Evolutionary conservation across 2,888 invertebrate genomes (phyloP).

Genomic region (Galeopsomyia nigrocyanea): DNA sequence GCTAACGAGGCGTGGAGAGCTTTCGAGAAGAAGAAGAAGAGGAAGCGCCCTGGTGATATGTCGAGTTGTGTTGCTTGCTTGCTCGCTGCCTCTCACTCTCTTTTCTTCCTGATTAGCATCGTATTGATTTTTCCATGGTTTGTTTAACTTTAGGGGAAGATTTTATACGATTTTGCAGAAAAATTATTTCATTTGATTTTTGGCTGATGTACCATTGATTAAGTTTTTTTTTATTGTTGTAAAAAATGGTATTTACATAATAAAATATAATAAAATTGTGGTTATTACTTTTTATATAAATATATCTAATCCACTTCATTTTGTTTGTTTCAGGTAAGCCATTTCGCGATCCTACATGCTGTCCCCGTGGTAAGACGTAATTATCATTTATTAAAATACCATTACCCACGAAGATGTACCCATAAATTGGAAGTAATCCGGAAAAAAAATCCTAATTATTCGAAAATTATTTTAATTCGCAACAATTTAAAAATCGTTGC

Average conservation of each 20-base stretch:
- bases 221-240: no score
- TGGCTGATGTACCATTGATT: no score
- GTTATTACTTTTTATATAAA: no score
- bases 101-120: slow-evolving; percentile 37
- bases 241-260: no score
- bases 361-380: neutral
- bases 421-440: neutral
- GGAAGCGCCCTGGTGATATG: slow-evolving; percentile 16
- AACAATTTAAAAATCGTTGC: neutral
- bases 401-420: neutral
- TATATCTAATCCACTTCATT: no score
- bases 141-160: slow-evolving; percentile 10
- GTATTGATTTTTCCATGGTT: neutral
- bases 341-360: neutral
- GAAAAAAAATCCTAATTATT: no score
- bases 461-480: no score
- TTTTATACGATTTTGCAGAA: no score
- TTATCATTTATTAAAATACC: neutral
- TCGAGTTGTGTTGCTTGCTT: slow-evolving; percentile 4
- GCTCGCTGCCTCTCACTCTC: no score
- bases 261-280: no score
- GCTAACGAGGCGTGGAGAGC: slow-evolving; percentile 55
- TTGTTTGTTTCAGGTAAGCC: slow-evolving; percentile 32
- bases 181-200: no score
- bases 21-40: slow-evolving; percentile 9